phyloP scores from a whole-genome alignment of 2,797 vertebrate genomes.

The Fundulus diaphanus region DNA sequence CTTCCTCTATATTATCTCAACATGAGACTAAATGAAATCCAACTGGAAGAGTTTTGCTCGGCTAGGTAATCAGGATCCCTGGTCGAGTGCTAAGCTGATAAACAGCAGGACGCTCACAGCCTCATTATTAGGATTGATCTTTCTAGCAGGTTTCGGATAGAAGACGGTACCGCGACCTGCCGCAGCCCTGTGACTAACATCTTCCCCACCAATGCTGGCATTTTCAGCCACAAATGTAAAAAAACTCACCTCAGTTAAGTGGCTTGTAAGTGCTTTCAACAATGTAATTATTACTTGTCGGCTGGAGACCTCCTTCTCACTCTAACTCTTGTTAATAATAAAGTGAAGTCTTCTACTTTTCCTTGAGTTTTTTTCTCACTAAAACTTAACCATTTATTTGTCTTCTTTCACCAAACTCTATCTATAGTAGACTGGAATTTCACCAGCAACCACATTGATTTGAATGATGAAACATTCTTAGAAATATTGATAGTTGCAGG shows the following conservation, averaged over 20 bases:
- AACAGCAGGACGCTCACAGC: constrained; percentile 21
- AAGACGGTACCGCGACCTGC: constrained; percentile 12
- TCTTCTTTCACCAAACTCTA: neutral
- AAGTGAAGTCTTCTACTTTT: constrained; percentile 6
- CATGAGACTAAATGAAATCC: constrained; percentile 46
- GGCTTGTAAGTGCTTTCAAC: constrained; percentile 33
- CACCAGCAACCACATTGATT: neutral
- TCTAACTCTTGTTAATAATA: neutral
- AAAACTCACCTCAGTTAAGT: constrained; percentile 9
- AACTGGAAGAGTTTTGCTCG: constrained; percentile 30
- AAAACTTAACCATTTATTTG: neutral
- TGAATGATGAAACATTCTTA: neutral
- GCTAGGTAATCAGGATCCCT: constrained; percentile 21
- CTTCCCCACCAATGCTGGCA: constrained; percentile 1
- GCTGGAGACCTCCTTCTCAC: neutral
- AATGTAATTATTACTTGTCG: constrained; percentile 32
- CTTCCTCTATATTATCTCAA: constrained; percentile 1
- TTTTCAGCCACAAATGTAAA: constrained; percentile 29
- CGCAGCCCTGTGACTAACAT: constrained; percentile 1
- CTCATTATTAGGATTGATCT: constrained; percentile 48
- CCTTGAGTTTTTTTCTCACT: neutral
- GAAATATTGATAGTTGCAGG: neutral
- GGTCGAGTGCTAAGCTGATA: constrained; percentile 14
- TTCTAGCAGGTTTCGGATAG: neutral
- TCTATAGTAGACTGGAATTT: neutral